Evolutionary conservation across 1,140 invertebrate genomes (phyloP), one percentile per base, ranked within the genome.

Genomic region (Plectrocnemia conspersa): DNA sequence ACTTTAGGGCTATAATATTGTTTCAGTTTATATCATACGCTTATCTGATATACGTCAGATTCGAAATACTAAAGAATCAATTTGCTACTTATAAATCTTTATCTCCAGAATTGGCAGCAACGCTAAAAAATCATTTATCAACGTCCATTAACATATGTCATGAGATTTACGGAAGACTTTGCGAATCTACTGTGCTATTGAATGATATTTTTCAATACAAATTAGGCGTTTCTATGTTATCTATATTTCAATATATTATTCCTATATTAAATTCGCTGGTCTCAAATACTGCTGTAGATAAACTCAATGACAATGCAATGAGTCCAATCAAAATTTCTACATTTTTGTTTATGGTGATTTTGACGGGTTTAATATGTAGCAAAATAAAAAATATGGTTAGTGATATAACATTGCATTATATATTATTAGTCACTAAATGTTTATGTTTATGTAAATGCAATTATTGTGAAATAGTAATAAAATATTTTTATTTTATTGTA

Each of bases 351-450:
- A 32, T 21, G 10, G 18, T 48, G 11, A 33, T 48, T 1, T 23
- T 35, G 18, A 24, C 29, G 22, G 42, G 23, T 13, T 6, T 33
- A 9, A 9, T 33, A 9, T 33, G 45, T 21, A 48, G 27, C 5
- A 48, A 48, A 22, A 48, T 24, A 19, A 33, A 33, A 48, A 48
- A 33, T 48, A 48, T 21, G 45, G 45, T 35, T 29, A 6, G 19
- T 3, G n/a, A 29, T 29, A 29, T 29, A 7, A 7, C n/a, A 29
- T 29, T 29, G 7, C n/a, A 29, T 29, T 29, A n/a, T n/a, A n/a
- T n/a, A n/a, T n/a, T n/a, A n/a, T n/a, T n/a, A n/a, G n/a, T n/a
- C n/a, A n/a, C n/a, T n/a, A n/a, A n/a, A n/a, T n/a, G n/a, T n/a
- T n/a, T n/a, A n/a, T n/a, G n/a, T n/a, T n/a, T n/a, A n/a, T n/a